A percentile compares a stretch with the other conserved stretches of the same genome.
Conservation (phyloP, 2,888 invertebrate genomes). For the Eremobia ochroleuca region DNA sequence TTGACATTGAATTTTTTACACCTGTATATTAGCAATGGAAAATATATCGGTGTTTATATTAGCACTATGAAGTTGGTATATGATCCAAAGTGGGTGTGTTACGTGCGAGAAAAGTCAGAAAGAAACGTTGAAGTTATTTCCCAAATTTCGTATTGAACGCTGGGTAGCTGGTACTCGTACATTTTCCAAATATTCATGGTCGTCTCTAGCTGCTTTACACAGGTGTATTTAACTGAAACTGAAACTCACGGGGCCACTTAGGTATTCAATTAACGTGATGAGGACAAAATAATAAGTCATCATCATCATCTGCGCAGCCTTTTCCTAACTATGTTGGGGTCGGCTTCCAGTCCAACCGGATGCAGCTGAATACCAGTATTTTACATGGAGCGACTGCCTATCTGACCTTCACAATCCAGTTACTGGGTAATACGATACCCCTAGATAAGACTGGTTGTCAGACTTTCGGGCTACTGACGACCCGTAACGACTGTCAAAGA, state of each 20-base stretch:
- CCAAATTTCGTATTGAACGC: too few relatives aligned
- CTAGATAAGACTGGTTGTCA: too few relatives aligned
- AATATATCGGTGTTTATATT: slow-evolving; percentile 12
- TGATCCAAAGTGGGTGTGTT: slow-evolving; percentile 44
- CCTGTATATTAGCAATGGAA: slow-evolving; percentile 11
- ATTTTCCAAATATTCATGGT: slow-evolving; percentile 10
- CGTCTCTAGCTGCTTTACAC: slow-evolving; percentile 15
- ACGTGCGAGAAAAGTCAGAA: slow-evolving; percentile 2
- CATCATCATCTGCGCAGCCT: too few relatives aligned
- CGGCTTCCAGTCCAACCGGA: too few relatives aligned
- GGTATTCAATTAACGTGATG: not conserved
- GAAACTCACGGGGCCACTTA: not conserved
- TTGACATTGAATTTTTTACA: slow-evolving; percentile 65
- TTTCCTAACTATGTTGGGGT: too few relatives aligned
- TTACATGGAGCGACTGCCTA: too few relatives aligned
- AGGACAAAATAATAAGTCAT: not conserved
- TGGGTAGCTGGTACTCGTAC: not conserved
- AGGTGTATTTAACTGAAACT: slow-evolving; percentile 17
- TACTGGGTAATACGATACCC: too few relatives aligned
- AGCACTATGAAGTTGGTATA: slow-evolving; percentile 2
- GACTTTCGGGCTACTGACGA: too few relatives aligned
- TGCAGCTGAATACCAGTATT: too few relatives aligned
- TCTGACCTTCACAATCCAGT: too few relatives aligned
- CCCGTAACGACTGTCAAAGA: too few relatives aligned
- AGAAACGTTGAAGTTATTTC: not conserved